phyloP scores from a whole-genome alignment of 92 coral and sea anemone genomes.

The Virgularia gustaviana region DNA sequence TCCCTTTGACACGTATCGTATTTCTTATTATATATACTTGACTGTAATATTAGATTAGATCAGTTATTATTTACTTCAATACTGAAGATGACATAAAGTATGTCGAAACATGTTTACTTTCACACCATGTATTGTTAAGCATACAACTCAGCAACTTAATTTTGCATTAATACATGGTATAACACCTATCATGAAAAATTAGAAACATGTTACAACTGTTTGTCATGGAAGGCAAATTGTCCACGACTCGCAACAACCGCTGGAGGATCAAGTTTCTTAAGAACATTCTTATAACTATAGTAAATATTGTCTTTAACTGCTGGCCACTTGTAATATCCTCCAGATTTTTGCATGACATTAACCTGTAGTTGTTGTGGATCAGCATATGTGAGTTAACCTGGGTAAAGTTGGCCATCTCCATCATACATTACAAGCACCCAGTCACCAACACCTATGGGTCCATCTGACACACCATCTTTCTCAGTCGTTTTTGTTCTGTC shows the following conservation, averaged over 20 bases:
- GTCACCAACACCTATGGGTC: conserved; percentile 12
- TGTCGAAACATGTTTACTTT: too few relatives aligned
- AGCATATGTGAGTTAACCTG: conserved; percentile 13
- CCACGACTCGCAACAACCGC: conserved; percentile 18
- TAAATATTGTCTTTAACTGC: conserved; percentile 6
- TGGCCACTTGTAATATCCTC: conserved; percentile 20
- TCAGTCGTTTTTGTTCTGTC: neutral
- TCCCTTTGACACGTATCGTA: too few relatives aligned
- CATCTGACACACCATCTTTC: neutral
- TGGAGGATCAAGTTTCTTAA: conserved; percentile 20
- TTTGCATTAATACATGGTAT: too few relatives aligned
- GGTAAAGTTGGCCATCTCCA: conserved; percentile 17
- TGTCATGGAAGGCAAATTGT: conserved; percentile 18
- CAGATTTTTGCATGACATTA: conserved; percentile 25
- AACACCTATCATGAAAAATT: too few relatives aligned
- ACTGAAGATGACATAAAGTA: too few relatives aligned
- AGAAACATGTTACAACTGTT: too few relatives aligned
- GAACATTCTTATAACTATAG: conserved; percentile 13
- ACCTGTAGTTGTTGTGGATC: conserved; percentile 20
- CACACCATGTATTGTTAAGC: too few relatives aligned
- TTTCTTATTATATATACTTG: too few relatives aligned
- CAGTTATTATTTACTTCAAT: too few relatives aligned
- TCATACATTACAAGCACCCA: conserved; percentile 19
- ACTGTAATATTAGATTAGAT: too few relatives aligned
- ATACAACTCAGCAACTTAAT: too few relatives aligned